These are phyloP conservation scores for Vandiemenella viatica DNA, from an alignment of 2,888 invertebrate genomes.

Conservation along the genomic window DNA sequence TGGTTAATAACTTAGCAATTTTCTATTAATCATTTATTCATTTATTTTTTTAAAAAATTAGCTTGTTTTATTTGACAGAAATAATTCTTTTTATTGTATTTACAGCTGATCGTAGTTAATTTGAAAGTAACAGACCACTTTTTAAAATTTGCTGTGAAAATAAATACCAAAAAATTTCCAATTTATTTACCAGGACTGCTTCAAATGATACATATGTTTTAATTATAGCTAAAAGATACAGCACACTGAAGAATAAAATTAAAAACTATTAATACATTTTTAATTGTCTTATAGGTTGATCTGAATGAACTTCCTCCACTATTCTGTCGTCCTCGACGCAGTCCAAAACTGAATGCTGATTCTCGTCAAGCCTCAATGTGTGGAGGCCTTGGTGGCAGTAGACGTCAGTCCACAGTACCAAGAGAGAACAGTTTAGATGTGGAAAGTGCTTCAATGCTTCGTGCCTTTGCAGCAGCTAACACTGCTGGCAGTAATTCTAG, in stretches of 20 bases:
- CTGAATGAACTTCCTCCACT: conserved; percentile 59
- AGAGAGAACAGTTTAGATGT: conserved; percentile 28
- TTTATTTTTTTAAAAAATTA: too few relatives aligned
- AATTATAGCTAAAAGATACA: too few relatives aligned
- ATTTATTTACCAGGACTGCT: too few relatives aligned
- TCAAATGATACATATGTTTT: too few relatives aligned
- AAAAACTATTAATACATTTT: background rate
- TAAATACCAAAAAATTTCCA: too few relatives aligned
- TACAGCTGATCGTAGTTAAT: too few relatives aligned
- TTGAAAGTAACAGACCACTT: too few relatives aligned
- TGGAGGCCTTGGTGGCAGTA: conserved; percentile 39
- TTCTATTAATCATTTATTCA: too few relatives aligned
- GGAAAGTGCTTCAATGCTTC: background rate
- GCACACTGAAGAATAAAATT: background rate
- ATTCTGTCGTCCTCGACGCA: conserved; percentile 67
- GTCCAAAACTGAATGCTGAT: conserved; percentile 60
- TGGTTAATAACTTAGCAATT: too few relatives aligned
- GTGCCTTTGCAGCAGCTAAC: background rate
- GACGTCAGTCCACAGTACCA: conserved; percentile 51
- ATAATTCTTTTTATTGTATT: too few relatives aligned
- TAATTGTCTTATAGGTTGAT: conserved; percentile 29
- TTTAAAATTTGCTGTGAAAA: too few relatives aligned
- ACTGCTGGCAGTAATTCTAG: background rate
- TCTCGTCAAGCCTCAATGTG: conserved; percentile 63
- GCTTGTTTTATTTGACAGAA: too few relatives aligned